Evolutionary conservation across 2,113 vertebrate genomes (phyloP).

Genomic region (Embiotoca jacksoni): DNA sequence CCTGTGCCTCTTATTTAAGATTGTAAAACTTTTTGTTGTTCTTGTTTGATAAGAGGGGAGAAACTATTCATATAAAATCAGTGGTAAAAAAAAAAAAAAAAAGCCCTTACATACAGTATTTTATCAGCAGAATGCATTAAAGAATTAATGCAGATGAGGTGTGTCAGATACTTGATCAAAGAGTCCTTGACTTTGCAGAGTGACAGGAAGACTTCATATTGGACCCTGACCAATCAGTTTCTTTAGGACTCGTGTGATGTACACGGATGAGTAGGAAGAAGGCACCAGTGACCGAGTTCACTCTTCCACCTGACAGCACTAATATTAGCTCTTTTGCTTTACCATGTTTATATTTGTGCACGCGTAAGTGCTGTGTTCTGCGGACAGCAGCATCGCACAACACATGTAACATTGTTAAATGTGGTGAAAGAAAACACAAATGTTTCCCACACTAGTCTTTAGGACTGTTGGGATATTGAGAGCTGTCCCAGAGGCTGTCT

Average conservation of each 20-base stretch:
- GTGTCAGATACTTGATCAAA: background rate
- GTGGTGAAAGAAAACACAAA: background rate
- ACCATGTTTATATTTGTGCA: background rate
- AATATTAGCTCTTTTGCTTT: no score
- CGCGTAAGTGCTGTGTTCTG: background rate
- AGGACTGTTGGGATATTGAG: no score
- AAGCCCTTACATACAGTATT: background rate
- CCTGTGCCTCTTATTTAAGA: background rate
- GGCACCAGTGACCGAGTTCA: background rate
- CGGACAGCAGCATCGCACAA: background rate
- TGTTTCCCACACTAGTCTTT: no score
- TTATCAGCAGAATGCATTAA: background rate
- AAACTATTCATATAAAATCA: background rate
- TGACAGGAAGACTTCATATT: background rate
- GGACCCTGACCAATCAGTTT: background rate
- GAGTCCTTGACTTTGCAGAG: background rate
- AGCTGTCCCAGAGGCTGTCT: no score
- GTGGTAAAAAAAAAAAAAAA: background rate
- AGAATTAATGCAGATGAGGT: no score
- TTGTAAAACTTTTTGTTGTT: background rate
- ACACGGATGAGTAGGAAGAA: background rate
- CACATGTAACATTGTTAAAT: background rate
- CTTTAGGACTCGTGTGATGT: background rate
- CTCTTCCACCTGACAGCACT: background rate
- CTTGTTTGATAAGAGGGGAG: background rate